Base-by-base conservation (phyloP, 2,113 vertebrate genomes). In the Coryphaenoides rupestris region DNA sequence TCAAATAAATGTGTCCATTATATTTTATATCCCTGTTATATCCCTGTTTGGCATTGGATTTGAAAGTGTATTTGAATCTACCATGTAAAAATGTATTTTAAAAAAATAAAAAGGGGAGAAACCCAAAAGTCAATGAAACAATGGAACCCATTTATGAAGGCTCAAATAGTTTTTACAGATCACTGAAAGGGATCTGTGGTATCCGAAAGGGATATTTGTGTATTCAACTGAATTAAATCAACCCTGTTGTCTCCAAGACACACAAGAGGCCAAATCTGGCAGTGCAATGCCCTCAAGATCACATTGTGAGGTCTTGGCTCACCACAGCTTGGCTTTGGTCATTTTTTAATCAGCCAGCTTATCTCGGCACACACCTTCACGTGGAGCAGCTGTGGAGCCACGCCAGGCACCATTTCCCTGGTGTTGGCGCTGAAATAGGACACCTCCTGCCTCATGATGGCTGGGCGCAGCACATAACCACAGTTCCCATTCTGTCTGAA, bases 341-440 rank as follows among this genome's bases (percentile, higher is more conserved):
- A 1, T 50, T 5, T 6, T n/a, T 50, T 1, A 50, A 2, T 50
- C 47, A 17, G 15, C 47, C 47, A n/a, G 15, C 33, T 40, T 9
- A 40, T 40, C 2, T 40, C 33, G 2, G 19, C 16, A 52, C 70
- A 17, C 53, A 88, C 87, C 87, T 89, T 89, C 3, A 89, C 80
- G 1, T 98, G 96, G 53, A 98, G 94, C 55, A 98, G 91, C 79
- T 98, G 96, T 21, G 95, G 95, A 0, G 94, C 94, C 68, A 97
- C 96, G 45, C 96, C 95, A 1, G 95, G 96, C 65, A 97, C 94
- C 0, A 93, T 92, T 83, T 96, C 96, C 72, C 91, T 94, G 0
- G 94, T 95, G 73, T 98, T 94, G 0, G 94, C 96, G 0, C 95
- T 95, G 62, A 98, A 98, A 79, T 95, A 98, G 14, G 96, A 98